A percentile compares a stretch with the other conserved stretches of the same genome.
phyloP scores from a whole-genome alignment of 2,888 invertebrate species.

The Pristionchus maxplancki region DNA sequence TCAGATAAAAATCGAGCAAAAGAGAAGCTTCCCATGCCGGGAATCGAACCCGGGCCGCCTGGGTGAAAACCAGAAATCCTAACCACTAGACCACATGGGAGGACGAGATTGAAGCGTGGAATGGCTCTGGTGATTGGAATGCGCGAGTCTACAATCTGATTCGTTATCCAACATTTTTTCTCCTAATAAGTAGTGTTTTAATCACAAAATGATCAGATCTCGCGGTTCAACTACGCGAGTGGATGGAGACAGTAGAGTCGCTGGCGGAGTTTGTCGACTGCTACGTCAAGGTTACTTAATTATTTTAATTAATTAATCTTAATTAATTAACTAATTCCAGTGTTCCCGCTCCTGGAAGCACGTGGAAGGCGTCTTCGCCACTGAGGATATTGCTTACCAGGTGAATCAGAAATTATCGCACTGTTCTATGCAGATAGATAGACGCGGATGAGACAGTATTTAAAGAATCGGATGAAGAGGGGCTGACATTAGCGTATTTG shows the following conservation, averaged over 20 bases:
- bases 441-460: background rate
- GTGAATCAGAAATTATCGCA: background rate
- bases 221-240: conserved; percentile 56
- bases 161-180: too few species aligned
- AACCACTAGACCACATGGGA: conserved; percentile 75
- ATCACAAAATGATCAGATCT: too few species aligned
- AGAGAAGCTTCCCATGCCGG: conserved; percentile 69
- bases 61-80: conserved; percentile 76
- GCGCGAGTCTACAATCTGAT: too few species aligned
- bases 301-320: background rate
- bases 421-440: background rate
- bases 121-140: background rate
- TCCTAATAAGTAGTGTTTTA: too few species aligned
- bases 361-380: conserved; percentile 92
- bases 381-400: conserved; percentile 95
- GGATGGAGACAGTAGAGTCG: conserved; percentile 63
- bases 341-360: conserved; percentile 90
- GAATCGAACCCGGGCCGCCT: conserved; percentile 76
- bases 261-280: conserved; percentile 59
- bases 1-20: background rate
- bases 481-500: too few species aligned
- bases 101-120: background rate
- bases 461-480: too few species aligned
- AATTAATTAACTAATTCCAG: conserved; percentile 83
- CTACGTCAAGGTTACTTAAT: conserved; percentile 37